Conservation (phyloP, 2,888 invertebrate species). For the Napeogenes sylphis region DNA sequence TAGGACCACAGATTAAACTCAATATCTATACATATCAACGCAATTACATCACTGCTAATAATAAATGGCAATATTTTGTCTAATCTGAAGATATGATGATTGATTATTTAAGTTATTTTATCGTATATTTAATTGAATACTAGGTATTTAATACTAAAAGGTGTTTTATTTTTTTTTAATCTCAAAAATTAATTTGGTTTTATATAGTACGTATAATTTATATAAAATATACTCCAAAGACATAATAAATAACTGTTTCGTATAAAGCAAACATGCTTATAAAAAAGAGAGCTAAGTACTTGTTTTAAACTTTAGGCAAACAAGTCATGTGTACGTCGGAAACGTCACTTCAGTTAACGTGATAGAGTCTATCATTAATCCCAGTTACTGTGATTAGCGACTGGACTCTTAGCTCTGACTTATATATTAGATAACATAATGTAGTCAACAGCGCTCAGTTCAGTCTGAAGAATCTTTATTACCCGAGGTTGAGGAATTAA, state of each 20-base stretch:
- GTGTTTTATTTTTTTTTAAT: too few relatives aligned
- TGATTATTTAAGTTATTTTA: constrained; percentile 14
- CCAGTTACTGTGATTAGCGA: constrained; percentile 26
- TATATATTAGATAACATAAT: constrained; percentile 1
- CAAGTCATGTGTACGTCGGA: constrained; percentile 38
- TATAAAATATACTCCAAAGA: too few relatives aligned
- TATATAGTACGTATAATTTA: too few relatives aligned
- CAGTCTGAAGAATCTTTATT: too few relatives aligned
- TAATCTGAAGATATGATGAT: constrained; percentile 15
- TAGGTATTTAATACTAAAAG: too few relatives aligned
- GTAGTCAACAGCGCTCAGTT: not conserved
- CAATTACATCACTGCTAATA: constrained; percentile 23
- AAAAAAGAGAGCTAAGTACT: not conserved
- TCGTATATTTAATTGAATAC: not conserved
- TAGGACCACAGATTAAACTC: constrained; percentile 26
- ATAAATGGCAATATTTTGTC: constrained; percentile 16
- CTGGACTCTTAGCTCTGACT: constrained; percentile 16
- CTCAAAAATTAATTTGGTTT: too few relatives aligned
- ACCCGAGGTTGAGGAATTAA: too few relatives aligned
- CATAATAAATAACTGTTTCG: too few relatives aligned
- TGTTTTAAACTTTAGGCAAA: constrained; percentile 24
- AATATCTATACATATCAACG: constrained; percentile 1
- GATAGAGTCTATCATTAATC: constrained; percentile 39
- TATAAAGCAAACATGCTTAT: too few relatives aligned
- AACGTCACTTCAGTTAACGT: constrained; percentile 35